Evolutionary conservation across 1,140 invertebrate genomes (phyloP).

Genomic region (Phymorhynchus buccinoides): DNA sequence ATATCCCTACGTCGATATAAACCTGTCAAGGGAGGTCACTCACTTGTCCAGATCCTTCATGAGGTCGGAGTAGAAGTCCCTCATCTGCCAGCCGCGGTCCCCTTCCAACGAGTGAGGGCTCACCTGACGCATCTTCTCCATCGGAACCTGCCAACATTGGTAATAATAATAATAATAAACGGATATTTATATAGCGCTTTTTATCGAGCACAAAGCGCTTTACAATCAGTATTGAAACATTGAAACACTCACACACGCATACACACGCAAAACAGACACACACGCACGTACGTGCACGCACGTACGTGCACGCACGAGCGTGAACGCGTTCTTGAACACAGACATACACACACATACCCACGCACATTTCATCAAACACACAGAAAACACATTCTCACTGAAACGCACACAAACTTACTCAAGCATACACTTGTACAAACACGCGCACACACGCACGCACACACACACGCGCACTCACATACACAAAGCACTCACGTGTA

Average conservation of each 20-base stretch:
- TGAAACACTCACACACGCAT: slow-evolving; percentile 22
- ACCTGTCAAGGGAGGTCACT: slow-evolving; percentile 27
- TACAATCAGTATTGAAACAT: too few relatives aligned
- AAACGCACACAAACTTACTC: too few relatives aligned
- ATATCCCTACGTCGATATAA: too few relatives aligned
- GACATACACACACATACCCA: not conserved
- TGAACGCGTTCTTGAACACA: too few relatives aligned
- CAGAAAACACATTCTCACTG: not conserved
- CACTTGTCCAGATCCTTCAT: slow-evolving; percentile 65
- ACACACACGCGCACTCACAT: not conserved
- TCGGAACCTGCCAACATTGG: slow-evolving; percentile 59
- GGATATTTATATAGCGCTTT: not conserved
- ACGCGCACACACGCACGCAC: not conserved
- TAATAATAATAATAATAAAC: not conserved
- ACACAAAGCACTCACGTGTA: too few relatives aligned
- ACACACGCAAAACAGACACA: slow-evolving; percentile 11
- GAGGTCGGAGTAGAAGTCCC: slow-evolving; percentile 63
- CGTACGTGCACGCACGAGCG: too few relatives aligned
- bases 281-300: not conserved
- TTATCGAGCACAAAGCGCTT: too few relatives aligned
- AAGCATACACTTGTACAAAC: too few relatives aligned
- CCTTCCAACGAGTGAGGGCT: slow-evolving; percentile 71
- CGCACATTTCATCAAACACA: not conserved
- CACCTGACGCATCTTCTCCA: slow-evolving; percentile 70
- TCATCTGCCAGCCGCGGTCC: slow-evolving; percentile 70